Evolutionary conservation across 1,140 invertebrate genomes (phyloP).

Genomic region (Scylla paramamosain): DNA sequence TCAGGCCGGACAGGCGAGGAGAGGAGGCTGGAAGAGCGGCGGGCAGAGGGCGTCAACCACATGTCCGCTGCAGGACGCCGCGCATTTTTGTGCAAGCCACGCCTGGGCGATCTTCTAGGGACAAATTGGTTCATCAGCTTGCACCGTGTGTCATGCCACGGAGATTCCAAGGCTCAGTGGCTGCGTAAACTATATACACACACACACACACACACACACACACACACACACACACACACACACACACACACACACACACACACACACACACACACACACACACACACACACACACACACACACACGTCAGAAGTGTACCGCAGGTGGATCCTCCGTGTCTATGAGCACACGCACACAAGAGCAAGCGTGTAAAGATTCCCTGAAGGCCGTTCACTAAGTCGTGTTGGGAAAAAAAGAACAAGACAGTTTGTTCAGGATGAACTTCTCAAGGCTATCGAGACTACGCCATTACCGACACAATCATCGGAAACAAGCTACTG

Average conservation of each 20-base stretch:
- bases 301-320: background rate
- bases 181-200: too few species aligned
- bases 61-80: background rate
- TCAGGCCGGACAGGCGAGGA: background rate
- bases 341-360: background rate
- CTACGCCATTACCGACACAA: too few species aligned
- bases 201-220: too few species aligned
- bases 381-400: too few species aligned
- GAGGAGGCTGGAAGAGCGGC: background rate
- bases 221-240: background rate
- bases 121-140: too few species aligned
- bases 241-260: constrained; percentile 4
- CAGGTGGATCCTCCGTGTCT: too few species aligned
- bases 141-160: background rate
- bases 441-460: too few species aligned
- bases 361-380: background rate
- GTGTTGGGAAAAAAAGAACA: too few species aligned
- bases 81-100: too few species aligned
- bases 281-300: constrained; percentile 7
- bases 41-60: background rate
- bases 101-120: too few species aligned
- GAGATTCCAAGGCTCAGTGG: background rate
- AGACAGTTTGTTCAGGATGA: too few species aligned
- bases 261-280: background rate
- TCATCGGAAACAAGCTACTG: too few species aligned